A percentile compares a stretch with the other conserved stretches of the same genome.
Evolutionary conservation across 37 sponge, comb jelly and placozoan genomes (phyloP).

Genomic region (Tethya wilhelma): DNA sequence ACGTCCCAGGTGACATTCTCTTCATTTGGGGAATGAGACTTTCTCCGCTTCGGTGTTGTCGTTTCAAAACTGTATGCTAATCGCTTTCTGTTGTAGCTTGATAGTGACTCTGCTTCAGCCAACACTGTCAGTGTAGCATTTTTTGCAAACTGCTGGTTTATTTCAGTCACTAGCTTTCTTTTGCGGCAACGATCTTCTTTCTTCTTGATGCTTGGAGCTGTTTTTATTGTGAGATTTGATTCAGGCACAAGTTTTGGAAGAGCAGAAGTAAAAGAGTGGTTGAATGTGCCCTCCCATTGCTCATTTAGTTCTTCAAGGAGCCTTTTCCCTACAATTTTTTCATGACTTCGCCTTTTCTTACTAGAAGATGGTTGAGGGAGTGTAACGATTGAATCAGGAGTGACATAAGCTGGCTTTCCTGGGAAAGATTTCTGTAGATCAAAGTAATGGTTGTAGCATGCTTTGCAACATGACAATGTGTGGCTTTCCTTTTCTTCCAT

Average conservation of each 20-base stretch:
- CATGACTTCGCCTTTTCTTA: neutral
- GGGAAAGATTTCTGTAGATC: neutral
- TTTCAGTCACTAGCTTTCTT: neutral
- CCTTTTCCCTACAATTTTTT: neutral
- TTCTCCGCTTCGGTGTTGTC: neutral
- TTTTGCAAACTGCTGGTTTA: constrained; percentile 3
- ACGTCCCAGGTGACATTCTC: neutral
- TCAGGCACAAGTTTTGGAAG: constrained; percentile 1
- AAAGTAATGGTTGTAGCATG: neutral
- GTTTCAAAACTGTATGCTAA: constrained; percentile 1
- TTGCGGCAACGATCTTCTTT: neutral
- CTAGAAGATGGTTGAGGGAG: neutral
- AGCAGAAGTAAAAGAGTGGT: neutral
- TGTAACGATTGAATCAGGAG: neutral
- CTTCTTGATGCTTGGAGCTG: neutral
- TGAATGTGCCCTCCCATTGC: neutral
- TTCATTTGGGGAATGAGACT: constrained; percentile 20
- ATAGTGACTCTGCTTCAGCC: constrained; percentile 17
- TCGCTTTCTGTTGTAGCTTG: constrained; percentile 7
- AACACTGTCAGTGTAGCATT: constrained; percentile 13
- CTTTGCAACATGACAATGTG: neutral
- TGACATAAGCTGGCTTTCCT: neutral
- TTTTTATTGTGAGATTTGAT: neutral
- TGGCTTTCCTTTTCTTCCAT: neutral
- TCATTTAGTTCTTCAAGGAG: neutral